Evolutionary conservation across 1,140 invertebrate genomes (phyloP).

Genomic region (Homarus americanus): DNA sequence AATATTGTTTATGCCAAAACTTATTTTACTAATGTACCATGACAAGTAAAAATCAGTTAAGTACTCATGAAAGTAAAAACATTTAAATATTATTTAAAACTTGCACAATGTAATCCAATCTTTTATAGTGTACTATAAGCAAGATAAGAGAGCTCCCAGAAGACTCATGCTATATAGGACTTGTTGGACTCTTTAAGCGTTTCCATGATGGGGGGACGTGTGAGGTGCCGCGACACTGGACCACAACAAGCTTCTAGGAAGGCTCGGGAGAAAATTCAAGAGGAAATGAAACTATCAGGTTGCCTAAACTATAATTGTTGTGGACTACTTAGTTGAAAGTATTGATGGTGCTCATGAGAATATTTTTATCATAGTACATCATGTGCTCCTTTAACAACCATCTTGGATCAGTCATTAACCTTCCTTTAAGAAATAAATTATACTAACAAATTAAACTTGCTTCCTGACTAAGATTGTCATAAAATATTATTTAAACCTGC

Average conservation of each 20-base stretch:
- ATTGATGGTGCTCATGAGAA: neutral
- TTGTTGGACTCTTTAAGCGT: conserved; percentile 51
- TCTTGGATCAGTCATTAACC: neutral
- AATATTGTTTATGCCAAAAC: neutral
- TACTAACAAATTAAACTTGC: neutral
- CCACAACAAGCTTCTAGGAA: conserved; percentile 32
- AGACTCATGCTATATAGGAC: conserved; percentile 45
- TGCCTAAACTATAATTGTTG: neutral
- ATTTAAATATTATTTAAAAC: conserved; percentile 1
- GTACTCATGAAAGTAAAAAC: neutral
- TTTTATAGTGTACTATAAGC: conserved; percentile 9
- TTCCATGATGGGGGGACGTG: conserved; percentile 47
- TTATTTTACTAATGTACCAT: neutral
- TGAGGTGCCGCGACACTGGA: conserved; percentile 35
- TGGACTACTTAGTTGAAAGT: neutral
- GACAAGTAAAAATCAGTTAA: neutral
- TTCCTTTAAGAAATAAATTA: neutral
- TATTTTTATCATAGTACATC: neutral
- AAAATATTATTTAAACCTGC: neutral
- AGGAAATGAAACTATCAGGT: neutral
- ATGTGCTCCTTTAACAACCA: neutral
- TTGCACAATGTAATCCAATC: conserved; percentile 3
- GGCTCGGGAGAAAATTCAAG: conserved; percentile 38
- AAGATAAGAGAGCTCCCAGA: conserved; percentile 22
- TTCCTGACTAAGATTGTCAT: neutral